Evolutionary conservation across 2,113 vertebrate genomes (phyloP), one percentile per base, ranked within the genome.

Genomic region (Pelobates fuscus): DNA sequence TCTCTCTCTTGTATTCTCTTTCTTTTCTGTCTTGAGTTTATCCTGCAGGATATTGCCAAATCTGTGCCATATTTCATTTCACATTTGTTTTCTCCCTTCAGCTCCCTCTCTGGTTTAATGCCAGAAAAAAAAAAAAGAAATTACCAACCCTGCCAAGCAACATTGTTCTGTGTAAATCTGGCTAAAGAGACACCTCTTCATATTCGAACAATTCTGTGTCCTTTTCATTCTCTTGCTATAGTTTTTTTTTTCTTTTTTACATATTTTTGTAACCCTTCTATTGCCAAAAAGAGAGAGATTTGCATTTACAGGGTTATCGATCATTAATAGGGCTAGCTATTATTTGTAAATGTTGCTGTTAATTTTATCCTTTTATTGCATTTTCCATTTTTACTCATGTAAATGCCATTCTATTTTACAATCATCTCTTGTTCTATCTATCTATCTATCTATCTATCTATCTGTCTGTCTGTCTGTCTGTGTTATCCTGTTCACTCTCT

Each of bases 11-110:
- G 18, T 20, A 23, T 43, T 43, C 32, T 65, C 43, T 24, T 46
- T 67, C 65, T 37, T 46, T 52, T 68, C 73, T 77, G 73, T 68
- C 64, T 67, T 77, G 20, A 77, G 73, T 68, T 77, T 77, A 77
- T 77, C 65, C 73, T 77, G 64, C 73, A 61, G 73, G 73, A 77
- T 77, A 68, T 77, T 77, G 73, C 73, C 73, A 77, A 68, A 49
- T 43, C 64, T 77, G 55, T 77, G 73, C 73, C 73, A 77, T 77
- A 77, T 77, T 77, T 77, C 52, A 77, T 77, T 68, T 77, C 57
- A 68, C 46, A 68, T 77, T 76, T 77, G 23, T 37, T 61, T 77
- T 68, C 73, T 68, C 43, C 73, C 64, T 67, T 68, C 10, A 77
- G 73, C 73, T 77, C 73, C 73, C 29, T 77, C 72, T 25, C 61